phyloP scores from a whole-genome alignment of 2,113 vertebrate genomes.

The Eptesicus fuscus region DNA sequence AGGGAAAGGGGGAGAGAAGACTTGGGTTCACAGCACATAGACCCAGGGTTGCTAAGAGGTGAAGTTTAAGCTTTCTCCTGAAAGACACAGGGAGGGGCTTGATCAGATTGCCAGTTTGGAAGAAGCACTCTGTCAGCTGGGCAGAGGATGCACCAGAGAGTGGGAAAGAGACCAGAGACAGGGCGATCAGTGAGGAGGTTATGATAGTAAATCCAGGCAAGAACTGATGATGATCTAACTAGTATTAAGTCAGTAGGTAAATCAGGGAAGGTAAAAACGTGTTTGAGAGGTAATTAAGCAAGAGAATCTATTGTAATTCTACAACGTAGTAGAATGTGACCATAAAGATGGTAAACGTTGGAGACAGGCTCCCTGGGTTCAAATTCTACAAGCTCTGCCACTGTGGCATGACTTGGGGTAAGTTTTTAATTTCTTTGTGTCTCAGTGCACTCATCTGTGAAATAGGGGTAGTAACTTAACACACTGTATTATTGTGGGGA shows the following conservation, averaged over 20 bases:
- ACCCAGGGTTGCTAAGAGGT: neutral
- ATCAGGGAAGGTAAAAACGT: neutral
- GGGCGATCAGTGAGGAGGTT: neutral
- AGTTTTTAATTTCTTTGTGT: neutral
- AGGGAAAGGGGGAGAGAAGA: neutral
- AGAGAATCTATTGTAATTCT: neutral
- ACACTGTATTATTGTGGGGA: neutral
- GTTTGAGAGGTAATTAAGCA: neutral
- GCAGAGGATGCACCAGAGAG: neutral
- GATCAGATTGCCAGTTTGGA: neutral
- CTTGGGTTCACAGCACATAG: neutral
- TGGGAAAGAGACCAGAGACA: neutral
- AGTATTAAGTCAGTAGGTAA: neutral
- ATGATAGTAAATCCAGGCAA: neutral
- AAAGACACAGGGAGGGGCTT: neutral
- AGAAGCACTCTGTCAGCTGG: neutral
- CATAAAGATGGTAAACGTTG: neutral
- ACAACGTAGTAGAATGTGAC: neutral
- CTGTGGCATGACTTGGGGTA: neutral
- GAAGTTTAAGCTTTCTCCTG: neutral
- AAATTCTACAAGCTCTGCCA: neutral
- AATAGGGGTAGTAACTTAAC: neutral
- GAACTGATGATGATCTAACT: neutral
- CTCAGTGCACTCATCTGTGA: neutral
- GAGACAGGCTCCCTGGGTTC: neutral